phyloP scores from a whole-genome alignment of 2,113 vertebrate species.

The Amblyornis subalaris region DNA sequence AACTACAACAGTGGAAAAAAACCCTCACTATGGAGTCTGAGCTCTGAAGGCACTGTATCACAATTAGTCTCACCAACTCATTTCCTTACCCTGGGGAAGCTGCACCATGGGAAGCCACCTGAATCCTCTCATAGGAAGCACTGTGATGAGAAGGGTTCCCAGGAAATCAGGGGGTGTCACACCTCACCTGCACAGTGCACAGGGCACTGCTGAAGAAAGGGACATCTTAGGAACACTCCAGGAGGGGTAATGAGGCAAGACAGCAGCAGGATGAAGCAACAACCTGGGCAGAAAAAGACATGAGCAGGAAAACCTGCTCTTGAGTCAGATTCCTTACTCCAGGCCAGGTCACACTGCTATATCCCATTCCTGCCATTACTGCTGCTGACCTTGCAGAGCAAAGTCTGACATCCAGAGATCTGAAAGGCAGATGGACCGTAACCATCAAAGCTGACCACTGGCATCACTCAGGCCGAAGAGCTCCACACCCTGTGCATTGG shows the following conservation, averaged over 20 bases:
- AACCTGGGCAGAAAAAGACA: not conserved
- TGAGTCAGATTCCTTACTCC: not conserved
- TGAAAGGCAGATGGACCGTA: not conserved
- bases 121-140: not conserved
- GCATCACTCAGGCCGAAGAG: not conserved
- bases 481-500: not conserved
- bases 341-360: not conserved
- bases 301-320: not conserved
- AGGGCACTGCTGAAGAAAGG: not conserved
- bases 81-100: not conserved
- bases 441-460: not conserved
- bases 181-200: not conserved
- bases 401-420: not conserved
- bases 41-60: not conserved
- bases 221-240: not conserved
- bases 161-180: not conserved
- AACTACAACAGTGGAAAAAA: not conserved
- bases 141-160: rapidly evolving
- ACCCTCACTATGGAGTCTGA: not conserved
- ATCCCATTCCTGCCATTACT: not conserved
- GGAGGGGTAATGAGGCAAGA: not conserved
- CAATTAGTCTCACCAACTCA: not conserved
- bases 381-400: not conserved
- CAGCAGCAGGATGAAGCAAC: not conserved
- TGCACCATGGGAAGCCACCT: not conserved